Evolutionary conservation across 92 coral and sea anemone genomes (phyloP), one percentile per base, ranked within the genome.

Genomic region (Palythoa grandis): DNA sequence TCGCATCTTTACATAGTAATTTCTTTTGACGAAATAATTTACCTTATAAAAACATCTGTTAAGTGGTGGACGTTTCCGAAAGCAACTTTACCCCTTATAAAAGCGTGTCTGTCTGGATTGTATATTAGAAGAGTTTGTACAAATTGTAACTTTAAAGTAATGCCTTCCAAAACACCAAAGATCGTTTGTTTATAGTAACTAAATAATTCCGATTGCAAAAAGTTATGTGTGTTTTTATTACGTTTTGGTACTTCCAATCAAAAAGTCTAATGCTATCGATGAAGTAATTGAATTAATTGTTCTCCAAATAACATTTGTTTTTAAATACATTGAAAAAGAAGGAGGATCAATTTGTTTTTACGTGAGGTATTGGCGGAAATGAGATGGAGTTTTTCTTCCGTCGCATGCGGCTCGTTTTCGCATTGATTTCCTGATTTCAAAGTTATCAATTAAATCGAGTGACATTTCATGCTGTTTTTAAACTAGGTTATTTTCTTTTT

Each of bases 31-130:
- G 14, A 19, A 78, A 58, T 78, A 8, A 38, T 37, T 78, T 78
- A 23, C 63, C 75, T 48, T 19, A 66, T 48, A 52, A 80, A 80
- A 80, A 80, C 85, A 65, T 80, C 60, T 80, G 60, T 80, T 67
- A 66, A 80, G 85, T 67, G 57, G 58, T 10, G 39, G 5, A 22
- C 74, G 4, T 66, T 50, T 56, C 58, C 56, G 53, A 80, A 48
- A 40, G 61, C 61, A 66, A 40, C 58, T 80, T 22, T 80, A 43
- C 38, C 38, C 47, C 61, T 15, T 76, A 15, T 15, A 66, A 66
- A 24, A 23, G 73, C 43, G 20, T 40, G 66, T 66, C 22, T 10
- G 12, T 22, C 17, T 48, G 16, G 13, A 20, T 63, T 5, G 72
- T 38, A 39, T 67, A 22, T 48, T 40, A 38, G 11, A 16, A 66